Conservation (phyloP, 2,888 invertebrate species). For the Trichogramma evanescens region DNA sequence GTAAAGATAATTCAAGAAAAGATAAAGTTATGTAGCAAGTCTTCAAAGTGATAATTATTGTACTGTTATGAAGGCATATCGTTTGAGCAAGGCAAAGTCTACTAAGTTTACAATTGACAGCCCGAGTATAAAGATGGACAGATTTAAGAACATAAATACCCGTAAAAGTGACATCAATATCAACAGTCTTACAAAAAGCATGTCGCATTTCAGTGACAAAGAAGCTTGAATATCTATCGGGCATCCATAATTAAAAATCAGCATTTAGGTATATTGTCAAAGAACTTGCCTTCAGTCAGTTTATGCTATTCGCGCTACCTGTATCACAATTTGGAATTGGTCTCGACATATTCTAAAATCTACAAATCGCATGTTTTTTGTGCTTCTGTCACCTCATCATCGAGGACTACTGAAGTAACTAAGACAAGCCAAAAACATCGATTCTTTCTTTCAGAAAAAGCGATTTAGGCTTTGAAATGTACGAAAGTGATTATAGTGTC, state of each 20-base stretch:
- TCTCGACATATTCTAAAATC: slow-evolving; percentile 99
- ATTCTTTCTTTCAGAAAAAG: no score
- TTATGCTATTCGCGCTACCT: slow-evolving; percentile 96
- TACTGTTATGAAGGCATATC: no score
- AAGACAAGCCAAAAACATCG: no score
- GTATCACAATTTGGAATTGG: slow-evolving; percentile 90
- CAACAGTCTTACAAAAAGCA: slow-evolving; percentile 92
- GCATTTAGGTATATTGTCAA: slow-evolving; percentile 87
- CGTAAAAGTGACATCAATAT: slow-evolving; percentile 93
- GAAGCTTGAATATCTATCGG: slow-evolving; percentile 87
- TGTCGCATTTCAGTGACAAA: slow-evolving; percentile 89
- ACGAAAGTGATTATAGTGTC: no score
- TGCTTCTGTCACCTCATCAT: no score
- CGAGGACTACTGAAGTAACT: no score
- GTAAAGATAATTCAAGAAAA: no score
- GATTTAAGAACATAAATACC: slow-evolving; percentile 87
- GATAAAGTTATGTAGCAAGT: no score
- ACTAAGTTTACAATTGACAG: slow-evolving; percentile 83
- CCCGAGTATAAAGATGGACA: slow-evolving; percentile 90
- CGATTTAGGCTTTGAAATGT: no score
- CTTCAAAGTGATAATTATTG: no score
- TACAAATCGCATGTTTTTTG: slow-evolving; percentile 97
- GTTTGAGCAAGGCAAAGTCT: no score
- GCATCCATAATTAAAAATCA: slow-evolving; percentile 98
- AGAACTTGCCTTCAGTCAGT: slow-evolving; percentile 83